Evolutionary conservation across 2,888 invertebrate species (phyloP).

Genomic region (Lottia scabra): DNA sequence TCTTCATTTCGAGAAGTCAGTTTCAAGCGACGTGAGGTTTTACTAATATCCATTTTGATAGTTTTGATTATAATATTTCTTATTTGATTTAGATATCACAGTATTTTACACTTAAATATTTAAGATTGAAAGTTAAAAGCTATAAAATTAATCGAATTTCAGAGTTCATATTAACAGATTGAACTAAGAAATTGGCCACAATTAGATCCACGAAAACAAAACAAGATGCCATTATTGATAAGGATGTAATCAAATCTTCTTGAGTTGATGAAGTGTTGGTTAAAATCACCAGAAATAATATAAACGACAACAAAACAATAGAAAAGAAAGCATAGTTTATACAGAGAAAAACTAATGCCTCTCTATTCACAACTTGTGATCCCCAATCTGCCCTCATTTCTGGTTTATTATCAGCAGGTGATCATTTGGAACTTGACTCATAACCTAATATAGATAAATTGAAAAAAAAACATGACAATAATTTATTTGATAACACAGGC

Average conservation of each 20-base stretch:
- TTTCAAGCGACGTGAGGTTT: conserved; percentile 21
- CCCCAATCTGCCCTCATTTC: conserved; percentile 57
- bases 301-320: conserved; percentile 44
- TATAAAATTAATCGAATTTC: conserved; percentile 49
- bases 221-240: conserved; percentile 56
- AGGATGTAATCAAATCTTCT: conserved; percentile 40
- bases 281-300: conserved; percentile 54
- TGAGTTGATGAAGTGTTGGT: conserved; percentile 43
- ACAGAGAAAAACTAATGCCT: conserved; percentile 59
- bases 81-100: not conserved
- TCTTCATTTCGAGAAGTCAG: conserved; percentile 16
- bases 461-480: too few species aligned
- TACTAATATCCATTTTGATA: conserved; percentile 11
- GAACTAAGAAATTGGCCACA: conserved; percentile 62
- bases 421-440: too few species aligned
- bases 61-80: not conserved
- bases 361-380: conserved; percentile 55
- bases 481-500: too few species aligned
- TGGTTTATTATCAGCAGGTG: not conserved
- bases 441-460: too few species aligned
- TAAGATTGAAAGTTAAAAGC: not conserved
- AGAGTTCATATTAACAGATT: conserved; percentile 56
- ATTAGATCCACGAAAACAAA: conserved; percentile 61
- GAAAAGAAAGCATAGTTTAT: conserved; percentile 66
- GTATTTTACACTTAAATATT: not conserved